Evolutionary conservation across 2,113 vertebrate genomes (phyloP).

Genomic region (Pristiophorus japonicus): DNA sequence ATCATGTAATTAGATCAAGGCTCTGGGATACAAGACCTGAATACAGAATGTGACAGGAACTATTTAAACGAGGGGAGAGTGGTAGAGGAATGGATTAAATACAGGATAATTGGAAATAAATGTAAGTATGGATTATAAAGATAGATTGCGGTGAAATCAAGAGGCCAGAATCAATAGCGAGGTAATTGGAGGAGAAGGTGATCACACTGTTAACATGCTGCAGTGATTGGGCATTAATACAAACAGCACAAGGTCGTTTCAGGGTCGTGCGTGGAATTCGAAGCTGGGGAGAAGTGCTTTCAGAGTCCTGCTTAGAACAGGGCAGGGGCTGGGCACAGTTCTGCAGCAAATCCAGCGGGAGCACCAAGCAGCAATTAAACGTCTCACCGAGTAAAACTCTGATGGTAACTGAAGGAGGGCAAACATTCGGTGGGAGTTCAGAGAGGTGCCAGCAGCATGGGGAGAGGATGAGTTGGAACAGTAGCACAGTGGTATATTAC

Average conservation of each 20-base stretch:
- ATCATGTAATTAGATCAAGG: not conserved
- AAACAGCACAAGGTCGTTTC: not conserved
- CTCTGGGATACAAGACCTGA: not conserved
- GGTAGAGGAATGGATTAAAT: not conserved
- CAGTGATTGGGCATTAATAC: not conserved
- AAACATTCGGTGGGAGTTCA: too few species aligned
- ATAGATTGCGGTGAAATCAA: not conserved
- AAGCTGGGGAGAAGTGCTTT: too few species aligned
- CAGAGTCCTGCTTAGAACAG: too few species aligned
- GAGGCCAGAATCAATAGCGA: not conserved
- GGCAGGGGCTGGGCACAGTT: not conserved
- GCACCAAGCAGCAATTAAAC: not conserved
- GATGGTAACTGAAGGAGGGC: too few species aligned
- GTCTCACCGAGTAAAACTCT: too few species aligned
- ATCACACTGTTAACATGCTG: not conserved
- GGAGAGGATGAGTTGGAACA: too few species aligned
- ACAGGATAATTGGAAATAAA: not conserved
- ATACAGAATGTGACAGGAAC: not conserved
- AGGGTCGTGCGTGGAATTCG: not conserved
- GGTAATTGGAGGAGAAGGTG: slow-evolving; percentile 5
- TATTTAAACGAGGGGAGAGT: not conserved
- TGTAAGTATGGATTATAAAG: not conserved
- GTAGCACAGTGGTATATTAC: too few species aligned
- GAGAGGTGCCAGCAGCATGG: too few species aligned
- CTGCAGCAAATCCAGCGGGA: not conserved